phyloP scores from a whole-genome alignment of 2,888 invertebrate genomes.

The Zelleria hepariella region DNA sequence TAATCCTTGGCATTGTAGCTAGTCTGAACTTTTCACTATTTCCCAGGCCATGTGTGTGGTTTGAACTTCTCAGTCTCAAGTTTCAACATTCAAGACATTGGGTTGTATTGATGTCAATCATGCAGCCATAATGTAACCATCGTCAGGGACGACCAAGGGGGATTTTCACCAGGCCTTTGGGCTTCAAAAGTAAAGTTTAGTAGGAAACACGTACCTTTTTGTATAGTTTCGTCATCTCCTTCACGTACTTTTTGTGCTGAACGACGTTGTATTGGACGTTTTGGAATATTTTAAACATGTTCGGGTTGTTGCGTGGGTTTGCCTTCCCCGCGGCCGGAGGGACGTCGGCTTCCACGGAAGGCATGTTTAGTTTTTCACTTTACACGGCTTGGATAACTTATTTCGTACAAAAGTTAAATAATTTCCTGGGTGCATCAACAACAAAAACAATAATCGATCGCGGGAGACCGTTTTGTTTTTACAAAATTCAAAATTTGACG shows the following conservation, averaged over 20 bases:
- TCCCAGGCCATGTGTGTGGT: not conserved
- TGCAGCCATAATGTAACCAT: no score
- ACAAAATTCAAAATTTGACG: not conserved
- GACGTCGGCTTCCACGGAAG: constrained; percentile 3
- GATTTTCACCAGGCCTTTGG: no score
- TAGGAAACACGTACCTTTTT: constrained; percentile 72
- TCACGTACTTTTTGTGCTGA: constrained; percentile 75
- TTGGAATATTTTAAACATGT: constrained; percentile 72
- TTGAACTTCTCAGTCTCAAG: no score
- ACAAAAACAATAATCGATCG: not conserved
- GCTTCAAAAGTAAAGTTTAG: not conserved
- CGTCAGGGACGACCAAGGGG: no score
- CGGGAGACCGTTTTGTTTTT: not conserved
- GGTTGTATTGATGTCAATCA: no score
- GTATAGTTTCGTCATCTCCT: constrained; percentile 74
- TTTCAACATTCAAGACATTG: no score
- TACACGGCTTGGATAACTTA: not conserved
- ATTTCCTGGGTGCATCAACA: not conserved
- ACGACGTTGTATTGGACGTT: constrained; percentile 76
- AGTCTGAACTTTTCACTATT: no score
- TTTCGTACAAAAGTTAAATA: not conserved
- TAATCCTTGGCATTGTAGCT: not conserved
- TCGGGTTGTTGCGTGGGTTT: constrained; percentile 53
- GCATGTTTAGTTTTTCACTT: constrained; percentile 3
- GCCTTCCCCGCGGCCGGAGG: constrained; percentile 27